Conservation (phyloP, 2,797 vertebrate genomes). For the Okamejei kenojei region DNA sequence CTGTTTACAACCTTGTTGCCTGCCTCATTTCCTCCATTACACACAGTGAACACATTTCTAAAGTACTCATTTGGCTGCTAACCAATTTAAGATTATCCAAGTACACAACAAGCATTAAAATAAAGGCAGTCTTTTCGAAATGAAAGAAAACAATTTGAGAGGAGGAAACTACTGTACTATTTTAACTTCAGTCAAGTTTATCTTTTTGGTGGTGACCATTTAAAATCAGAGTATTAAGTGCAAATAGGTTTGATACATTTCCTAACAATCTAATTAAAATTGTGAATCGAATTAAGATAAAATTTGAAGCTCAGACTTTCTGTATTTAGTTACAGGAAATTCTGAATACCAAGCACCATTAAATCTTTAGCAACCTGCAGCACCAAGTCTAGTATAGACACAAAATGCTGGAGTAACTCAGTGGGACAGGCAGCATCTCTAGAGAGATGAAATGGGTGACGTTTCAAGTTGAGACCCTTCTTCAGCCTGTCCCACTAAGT, state of each 20-base stretch:
- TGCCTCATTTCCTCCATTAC: no score
- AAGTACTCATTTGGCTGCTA: neutral
- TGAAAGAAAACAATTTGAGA: neutral
- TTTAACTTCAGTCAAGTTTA: neutral
- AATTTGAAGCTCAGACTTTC: neutral
- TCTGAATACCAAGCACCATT: neutral
- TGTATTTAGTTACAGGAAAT: neutral
- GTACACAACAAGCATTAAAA: neutral
- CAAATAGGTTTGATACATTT: neutral
- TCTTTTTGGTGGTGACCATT: neutral
- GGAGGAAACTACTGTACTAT: neutral
- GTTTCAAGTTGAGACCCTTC: no score
- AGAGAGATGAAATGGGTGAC: no score
- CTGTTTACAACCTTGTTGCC: no score
- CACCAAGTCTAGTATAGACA: neutral
- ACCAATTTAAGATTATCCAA: neutral
- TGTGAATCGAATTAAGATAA: neutral
- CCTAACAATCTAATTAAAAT: neutral
- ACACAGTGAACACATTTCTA: neutral
- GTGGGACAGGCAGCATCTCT: no score
- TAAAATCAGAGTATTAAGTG: neutral
- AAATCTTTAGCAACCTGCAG: neutral
- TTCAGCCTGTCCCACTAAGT: no score
- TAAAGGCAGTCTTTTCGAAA: neutral
- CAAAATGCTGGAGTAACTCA: no score